phyloP scores from a whole-genome alignment of 2,113 vertebrate species.

The Elachura formosa region DNA sequence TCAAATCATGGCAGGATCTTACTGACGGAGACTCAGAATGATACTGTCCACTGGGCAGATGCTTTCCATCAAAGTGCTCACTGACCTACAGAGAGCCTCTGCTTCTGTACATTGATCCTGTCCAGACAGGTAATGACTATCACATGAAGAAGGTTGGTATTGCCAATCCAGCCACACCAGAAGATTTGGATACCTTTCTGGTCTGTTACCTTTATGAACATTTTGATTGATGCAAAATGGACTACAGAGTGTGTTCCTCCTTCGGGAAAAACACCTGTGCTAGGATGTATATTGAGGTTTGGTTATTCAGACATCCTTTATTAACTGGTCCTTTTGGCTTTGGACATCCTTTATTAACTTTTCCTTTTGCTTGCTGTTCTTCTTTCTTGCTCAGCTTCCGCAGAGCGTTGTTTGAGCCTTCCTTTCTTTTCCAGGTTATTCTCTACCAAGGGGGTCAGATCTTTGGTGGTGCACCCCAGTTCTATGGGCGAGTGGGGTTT shows the following conservation, averaged over 20 bases:
- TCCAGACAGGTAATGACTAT: background rate
- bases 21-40: background rate
- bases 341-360: background rate
- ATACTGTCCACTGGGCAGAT: background rate
- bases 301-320: background rate
- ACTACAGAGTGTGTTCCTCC: background rate
- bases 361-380: background rate
- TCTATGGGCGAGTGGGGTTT: conserved; percentile 92
- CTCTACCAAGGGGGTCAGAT: conserved; percentile 96
- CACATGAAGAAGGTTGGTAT: background rate
- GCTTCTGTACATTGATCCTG: background rate
- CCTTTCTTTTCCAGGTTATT: conserved; percentile 83
- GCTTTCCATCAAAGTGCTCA: background rate
- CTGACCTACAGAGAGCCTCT: background rate
- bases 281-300: background rate
- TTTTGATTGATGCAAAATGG: background rate
- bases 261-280: background rate
- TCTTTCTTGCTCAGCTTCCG: background rate
- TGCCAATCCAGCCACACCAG: background rate
- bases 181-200: background rate
- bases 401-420: conserved; percentile 1
- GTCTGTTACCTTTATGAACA: background rate
- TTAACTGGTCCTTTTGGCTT: background rate
- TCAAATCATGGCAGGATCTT: background rate
- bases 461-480: conserved; percentile 88